These are phyloP conservation scores for Staurois parvus DNA, from an alignment of 2,797 vertebrate genomes.

Conservation along the genomic window DNA sequence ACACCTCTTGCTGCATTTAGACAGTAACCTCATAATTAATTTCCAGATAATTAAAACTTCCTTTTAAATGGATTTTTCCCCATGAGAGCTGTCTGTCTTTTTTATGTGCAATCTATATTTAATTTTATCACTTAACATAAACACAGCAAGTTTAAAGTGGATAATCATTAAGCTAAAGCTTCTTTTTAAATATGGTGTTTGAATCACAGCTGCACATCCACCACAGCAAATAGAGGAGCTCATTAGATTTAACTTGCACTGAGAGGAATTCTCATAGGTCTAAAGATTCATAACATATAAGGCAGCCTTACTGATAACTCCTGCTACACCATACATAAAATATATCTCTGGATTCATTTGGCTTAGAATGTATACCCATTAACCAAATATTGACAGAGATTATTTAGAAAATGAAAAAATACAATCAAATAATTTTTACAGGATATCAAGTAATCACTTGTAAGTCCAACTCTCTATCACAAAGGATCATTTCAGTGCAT, in stretches of 20 bases:
- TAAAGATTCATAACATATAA: constrained; percentile 7
- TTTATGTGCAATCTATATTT: constrained; percentile 46
- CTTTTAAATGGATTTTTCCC: constrained; percentile 34
- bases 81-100: constrained; percentile 32
- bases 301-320: not conserved
- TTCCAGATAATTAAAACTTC: constrained; percentile 59
- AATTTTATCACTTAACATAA: constrained; percentile 39
- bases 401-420: not conserved
- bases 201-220: constrained; percentile 25
- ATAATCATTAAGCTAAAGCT: constrained; percentile 33
- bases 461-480: no score
- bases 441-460: no score
- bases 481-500: no score
- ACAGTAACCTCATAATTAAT: constrained; percentile 56
- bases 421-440: no score
- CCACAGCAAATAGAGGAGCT: constrained; percentile 3
- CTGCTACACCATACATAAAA: not conserved
- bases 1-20: constrained; percentile 43
- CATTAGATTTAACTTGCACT: constrained; percentile 17
- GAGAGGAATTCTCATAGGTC: constrained; percentile 15
- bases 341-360: not conserved
- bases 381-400: not conserved
- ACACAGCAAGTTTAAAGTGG: constrained; percentile 49
- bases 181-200: constrained; percentile 21
- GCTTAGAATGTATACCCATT: not conserved